These are phyloP conservation scores for Drosophila percnosoma DNA, from an alignment of 2,888 invertebrate species.

Conservation along the genomic window DNA sequence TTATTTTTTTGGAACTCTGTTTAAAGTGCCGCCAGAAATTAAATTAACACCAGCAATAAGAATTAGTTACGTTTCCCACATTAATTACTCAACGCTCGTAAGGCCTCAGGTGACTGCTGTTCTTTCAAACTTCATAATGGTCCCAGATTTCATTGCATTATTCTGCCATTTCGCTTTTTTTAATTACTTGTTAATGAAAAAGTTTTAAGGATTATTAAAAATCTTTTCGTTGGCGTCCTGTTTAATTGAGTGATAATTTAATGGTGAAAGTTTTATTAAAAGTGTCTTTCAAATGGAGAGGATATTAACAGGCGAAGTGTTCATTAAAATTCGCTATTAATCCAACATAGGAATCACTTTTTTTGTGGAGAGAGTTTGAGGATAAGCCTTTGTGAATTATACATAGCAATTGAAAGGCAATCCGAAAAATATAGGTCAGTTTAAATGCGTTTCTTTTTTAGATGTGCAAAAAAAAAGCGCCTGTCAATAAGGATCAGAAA, in stretches of 20 bases:
- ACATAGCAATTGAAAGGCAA: not conserved
- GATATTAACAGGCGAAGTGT: not conserved
- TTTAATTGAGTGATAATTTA: conserved; percentile 3
- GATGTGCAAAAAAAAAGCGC: not conserved
- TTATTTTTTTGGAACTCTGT: conserved; percentile 17
- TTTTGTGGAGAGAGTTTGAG: not conserved
- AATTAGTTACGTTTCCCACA: conserved; percentile 50
- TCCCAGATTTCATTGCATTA: conserved; percentile 21
- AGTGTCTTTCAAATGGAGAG: not conserved
- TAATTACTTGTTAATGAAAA: not conserved
- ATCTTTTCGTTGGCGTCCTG: not conserved
- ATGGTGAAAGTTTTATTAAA: not conserved
- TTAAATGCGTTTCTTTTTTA: not conserved
- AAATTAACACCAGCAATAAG: conserved; percentile 41
- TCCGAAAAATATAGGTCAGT: not conserved
- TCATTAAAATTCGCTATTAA: not conserved
- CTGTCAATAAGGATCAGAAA: conserved; percentile 2
- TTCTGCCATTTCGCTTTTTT: not conserved
- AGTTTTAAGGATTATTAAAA: not conserved
- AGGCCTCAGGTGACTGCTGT: conserved; percentile 10
- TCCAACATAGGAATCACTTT: not conserved
- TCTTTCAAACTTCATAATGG: conserved; percentile 18
- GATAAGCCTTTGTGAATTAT: not conserved
- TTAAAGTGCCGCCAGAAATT: conserved; percentile 36
- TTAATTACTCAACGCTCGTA: conserved; percentile 38